Base-by-base conservation (phyloP, 1,140 invertebrate species). In the Caenorhabditis inopinata region DNA sequence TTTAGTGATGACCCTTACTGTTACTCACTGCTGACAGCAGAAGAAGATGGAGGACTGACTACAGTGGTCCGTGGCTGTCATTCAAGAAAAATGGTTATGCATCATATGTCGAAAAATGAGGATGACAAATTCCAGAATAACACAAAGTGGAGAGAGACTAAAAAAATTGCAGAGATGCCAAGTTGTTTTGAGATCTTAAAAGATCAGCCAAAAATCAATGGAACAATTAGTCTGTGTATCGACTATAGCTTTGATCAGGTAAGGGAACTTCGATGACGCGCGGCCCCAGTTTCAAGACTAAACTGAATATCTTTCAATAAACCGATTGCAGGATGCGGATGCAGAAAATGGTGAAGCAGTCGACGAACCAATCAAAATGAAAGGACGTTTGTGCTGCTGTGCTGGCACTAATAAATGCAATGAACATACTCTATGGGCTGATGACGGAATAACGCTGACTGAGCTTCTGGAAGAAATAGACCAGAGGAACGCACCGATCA, bases 121-220 rank as follows among this genome's bases (percentile, higher is more conserved):
- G 78, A 79, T 49, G 58, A 79, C 2, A 74, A 79, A 51, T 79
- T 32, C 38, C 58, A 79, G 25, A 79, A 79, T 27, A 79, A 79
- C 25, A 74, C 78, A 11, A 79, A 79, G 42, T 79, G 78, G 78
- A 14, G 25, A 16, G 78, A 79, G 27, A 58, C 78, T 3, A 75
- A 74, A 18, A 9, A 46, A 16, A 74, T 79, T 1, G 78, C 78
- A 7, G 73, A 47, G 11, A 58, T 49, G 73, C 78, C 78, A 1
- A 48, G 32, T 21, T 79, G 78, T 21, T 35, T 38, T 6, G 62
- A 79, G 23, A 79, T 79, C 12, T 21, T 62, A 0, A 35, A 32
- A 14, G 45, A 32, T 38, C 45, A 48, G 12, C n/a, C 16, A n/a
- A 42, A 35, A 35, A 27, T 75, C 2, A 79, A 79, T 58, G 78